A percentile compares a stretch with the other conserved stretches of the same genome.
phyloP scores from a whole-genome alignment of 2,113 vertebrate species.

The Atractosteus spatula region DNA sequence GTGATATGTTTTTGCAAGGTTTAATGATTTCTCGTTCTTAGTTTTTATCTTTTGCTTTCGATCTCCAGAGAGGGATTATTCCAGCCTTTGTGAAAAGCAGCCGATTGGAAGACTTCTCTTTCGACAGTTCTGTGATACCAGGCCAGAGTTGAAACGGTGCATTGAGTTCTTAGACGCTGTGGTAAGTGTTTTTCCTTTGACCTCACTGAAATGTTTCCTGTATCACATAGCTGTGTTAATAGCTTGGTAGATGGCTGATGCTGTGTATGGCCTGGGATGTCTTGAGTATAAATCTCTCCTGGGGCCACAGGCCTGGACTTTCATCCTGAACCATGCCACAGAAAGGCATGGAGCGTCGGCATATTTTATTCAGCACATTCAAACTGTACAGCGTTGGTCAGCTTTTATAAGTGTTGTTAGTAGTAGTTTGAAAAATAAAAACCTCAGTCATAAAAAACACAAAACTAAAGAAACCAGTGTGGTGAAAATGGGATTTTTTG shows the following conservation, averaged over 20 bases:
- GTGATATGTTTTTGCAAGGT: too few relatives aligned
- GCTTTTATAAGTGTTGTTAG: too few relatives aligned
- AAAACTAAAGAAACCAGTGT: too few relatives aligned
- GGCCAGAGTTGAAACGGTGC: constrained; percentile 70
- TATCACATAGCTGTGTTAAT: background rate
- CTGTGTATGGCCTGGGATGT: background rate
- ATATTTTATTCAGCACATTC: too few relatives aligned
- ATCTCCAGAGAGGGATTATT: constrained; percentile 77
- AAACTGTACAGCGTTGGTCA: too few relatives aligned
- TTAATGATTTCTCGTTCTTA: too few relatives aligned
- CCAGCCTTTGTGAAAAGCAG: constrained; percentile 84
- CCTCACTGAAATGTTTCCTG: constrained; percentile 8
- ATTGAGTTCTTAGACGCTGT: constrained; percentile 86
- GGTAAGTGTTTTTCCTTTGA: constrained; percentile 64
- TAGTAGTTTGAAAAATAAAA: too few relatives aligned
- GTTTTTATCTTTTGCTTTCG: constrained; percentile 9
- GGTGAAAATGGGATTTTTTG: too few relatives aligned
- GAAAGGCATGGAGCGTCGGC: too few relatives aligned
- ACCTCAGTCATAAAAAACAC: too few relatives aligned
- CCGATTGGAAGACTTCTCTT: constrained; percentile 87
- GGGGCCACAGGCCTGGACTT: background rate
- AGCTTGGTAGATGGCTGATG: background rate
- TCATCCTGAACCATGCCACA: too few relatives aligned
- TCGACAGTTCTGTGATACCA: constrained; percentile 84
- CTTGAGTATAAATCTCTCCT: constrained; percentile 3